phyloP scores from a whole-genome alignment of 2,888 invertebrate genomes.

The Lamellibrachia columna region DNA sequence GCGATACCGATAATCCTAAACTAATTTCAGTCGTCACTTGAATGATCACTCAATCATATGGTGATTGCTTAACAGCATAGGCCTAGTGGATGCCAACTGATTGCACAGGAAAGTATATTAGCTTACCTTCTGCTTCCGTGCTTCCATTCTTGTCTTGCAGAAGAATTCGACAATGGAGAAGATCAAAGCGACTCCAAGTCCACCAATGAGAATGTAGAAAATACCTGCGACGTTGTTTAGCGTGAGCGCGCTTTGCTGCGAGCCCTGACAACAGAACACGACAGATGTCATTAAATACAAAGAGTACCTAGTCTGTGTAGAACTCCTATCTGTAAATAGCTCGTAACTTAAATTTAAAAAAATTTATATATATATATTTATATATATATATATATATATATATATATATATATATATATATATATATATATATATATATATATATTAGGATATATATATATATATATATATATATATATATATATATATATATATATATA shows the following conservation, averaged over 20 bases:
- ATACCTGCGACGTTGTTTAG: constrained; percentile 97
- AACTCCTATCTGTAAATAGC: not conserved
- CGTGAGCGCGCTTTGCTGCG: constrained; percentile 74
- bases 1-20: not conserved
- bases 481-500: not conserved
- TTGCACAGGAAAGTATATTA: not conserved
- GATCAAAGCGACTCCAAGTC: constrained; percentile 87
- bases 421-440: not conserved
- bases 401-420: not conserved
- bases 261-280: not conserved
- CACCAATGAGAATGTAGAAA: constrained; percentile 97
- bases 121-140: constrained; percentile 56
- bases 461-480: not conserved
- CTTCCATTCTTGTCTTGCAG: constrained; percentile 74
- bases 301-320: not conserved
- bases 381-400: not conserved
- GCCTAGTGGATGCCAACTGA: no score
- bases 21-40: not conserved
- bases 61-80: not conserved
- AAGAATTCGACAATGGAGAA: constrained; percentile 95
- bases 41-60: not conserved
- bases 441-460: not conserved
- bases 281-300: not conserved
- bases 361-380: not conserved
- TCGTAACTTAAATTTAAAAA: not conserved